Base-by-base conservation (phyloP, 2,888 invertebrate genomes). In the Automeris io region DNA sequence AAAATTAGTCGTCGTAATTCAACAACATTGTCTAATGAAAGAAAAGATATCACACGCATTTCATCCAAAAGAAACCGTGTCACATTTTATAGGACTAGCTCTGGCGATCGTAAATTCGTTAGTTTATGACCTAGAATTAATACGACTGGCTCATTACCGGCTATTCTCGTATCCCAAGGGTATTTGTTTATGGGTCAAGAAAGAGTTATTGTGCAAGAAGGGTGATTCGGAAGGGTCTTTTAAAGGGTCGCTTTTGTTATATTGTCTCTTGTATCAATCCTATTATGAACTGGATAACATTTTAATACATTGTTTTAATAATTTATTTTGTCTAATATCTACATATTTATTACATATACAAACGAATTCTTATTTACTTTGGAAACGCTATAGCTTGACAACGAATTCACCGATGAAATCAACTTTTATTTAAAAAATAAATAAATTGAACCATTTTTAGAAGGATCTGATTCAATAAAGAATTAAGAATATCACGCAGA, bases 121-220 rank as follows among this genome's bases (percentile, higher is more conserved):
- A 83, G 61, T 86, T 86, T 86, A 86, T 83, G 78, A 69, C 62
- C 79, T 81, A 81, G 82, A 83, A 81, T 80, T 81, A 82, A 85
- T 78, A 70, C 66, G 65, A 58, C 57, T 58, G 61, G 63, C 78
- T 86, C 86, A 86, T 86, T 86, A 86, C 76, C 53, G 74, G 68
- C 72, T 73, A 85, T 86, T 85, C 85, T 85, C 79, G 51, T 48
- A 61, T 55, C 41, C 45, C 43, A 54, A 61, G 69, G 72, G 70
- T 71, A 67, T 71, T 71, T 77, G 74, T 74, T 78, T 76, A 71
- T 77, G 80, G 85, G 83, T 83, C 85, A 85, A 82, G 78, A 62
- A 76, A 82, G 76, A 81, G 65, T 75, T 76, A 81, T 68, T 70
- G 77, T 70, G 76, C 67, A 81, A 82, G 72, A 64, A 56, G 63